Evolutionary conservation across 2,113 vertebrate species (phyloP).

Genomic region (Trichomycterus rosablanca): DNA sequence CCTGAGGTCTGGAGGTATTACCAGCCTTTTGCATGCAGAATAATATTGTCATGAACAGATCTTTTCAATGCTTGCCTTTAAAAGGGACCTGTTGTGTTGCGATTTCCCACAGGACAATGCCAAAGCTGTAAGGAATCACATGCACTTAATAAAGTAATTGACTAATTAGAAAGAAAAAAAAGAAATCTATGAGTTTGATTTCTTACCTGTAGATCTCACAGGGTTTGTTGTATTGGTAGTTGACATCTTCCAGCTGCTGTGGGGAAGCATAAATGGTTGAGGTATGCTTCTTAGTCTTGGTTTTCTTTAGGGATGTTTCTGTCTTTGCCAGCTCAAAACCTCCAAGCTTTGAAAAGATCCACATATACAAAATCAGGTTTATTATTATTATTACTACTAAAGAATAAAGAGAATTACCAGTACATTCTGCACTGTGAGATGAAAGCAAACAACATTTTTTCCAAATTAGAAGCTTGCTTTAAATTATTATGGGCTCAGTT

Average conservation of each 20-base stretch:
- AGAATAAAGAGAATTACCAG: too few species aligned
- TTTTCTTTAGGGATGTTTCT: slow-evolving; percentile 71
- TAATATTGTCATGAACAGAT: too few species aligned
- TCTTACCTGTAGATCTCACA: slow-evolving; percentile 85
- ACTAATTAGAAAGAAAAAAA: background rate
- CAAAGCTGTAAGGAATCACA: slow-evolving; percentile 1
- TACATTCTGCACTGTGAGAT: too few species aligned
- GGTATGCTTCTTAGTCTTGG: slow-evolving; percentile 31
- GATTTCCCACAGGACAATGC: slow-evolving; percentile 1
- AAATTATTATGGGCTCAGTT: too few species aligned
- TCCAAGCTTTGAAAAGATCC: slow-evolving; percentile 64
- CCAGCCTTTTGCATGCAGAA: too few species aligned
- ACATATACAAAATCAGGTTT: slow-evolving; percentile 10
- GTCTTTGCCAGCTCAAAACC: slow-evolving; percentile 82
- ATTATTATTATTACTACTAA: too few species aligned
- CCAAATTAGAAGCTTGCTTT: too few species aligned
- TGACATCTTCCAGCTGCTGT: slow-evolving; percentile 61
- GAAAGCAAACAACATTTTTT: too few species aligned
- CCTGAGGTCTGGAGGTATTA: too few species aligned
- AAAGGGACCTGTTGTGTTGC: background rate
- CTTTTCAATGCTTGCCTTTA: background rate
- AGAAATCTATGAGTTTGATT: background rate
- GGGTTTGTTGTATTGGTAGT: slow-evolving; percentile 58
- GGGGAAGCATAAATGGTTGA: slow-evolving; percentile 68
- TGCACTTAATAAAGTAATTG: background rate